Percentiles rank a stretch among this genome's conserved stretches.
These are phyloP conservation scores for Coptodon rendalli DNA, from an alignment of 2,113 vertebrate species.

Conservation along the genomic window DNA sequence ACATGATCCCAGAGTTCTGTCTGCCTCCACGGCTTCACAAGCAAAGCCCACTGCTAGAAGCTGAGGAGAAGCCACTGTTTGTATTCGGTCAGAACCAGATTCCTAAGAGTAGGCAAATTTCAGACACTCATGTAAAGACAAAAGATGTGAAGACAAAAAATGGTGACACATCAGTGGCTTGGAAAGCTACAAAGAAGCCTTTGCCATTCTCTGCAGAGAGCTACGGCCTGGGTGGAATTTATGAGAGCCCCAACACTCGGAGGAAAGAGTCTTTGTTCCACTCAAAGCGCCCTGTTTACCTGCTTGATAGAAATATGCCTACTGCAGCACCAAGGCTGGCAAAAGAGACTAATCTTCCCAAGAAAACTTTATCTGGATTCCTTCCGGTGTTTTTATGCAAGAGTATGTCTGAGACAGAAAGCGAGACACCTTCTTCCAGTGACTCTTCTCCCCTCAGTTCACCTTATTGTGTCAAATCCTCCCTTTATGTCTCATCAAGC, in stretches of 20 bases:
- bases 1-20: constrained; percentile 74
- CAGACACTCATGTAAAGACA: background rate
- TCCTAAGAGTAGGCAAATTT: background rate
- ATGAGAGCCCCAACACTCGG: constrained; percentile 71
- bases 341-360: background rate
- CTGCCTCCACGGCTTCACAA: constrained; percentile 66
- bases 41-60: background rate
- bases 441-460: constrained; percentile 57
- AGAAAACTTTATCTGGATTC: constrained; percentile 2
- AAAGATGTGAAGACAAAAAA: background rate
- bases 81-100: background rate
- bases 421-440: constrained; percentile 50
- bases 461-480: constrained; percentile 16
- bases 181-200: constrained; percentile 9
- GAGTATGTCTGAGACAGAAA: constrained; percentile 45
- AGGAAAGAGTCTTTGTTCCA: constrained; percentile 76
- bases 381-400: constrained; percentile 20
- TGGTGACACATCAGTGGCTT: background rate
- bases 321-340: background rate
- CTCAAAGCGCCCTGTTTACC: constrained; percentile 36
- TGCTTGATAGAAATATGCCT: constrained; percentile 39
- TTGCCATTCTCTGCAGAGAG: constrained; percentile 52
- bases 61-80: background rate
- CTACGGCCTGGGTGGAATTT: constrained; percentile 59
- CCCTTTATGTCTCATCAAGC: background rate